These are phyloP conservation scores for Fragum fragum DNA, from an alignment of 2,888 invertebrate genomes.

Conservation along the genomic window DNA sequence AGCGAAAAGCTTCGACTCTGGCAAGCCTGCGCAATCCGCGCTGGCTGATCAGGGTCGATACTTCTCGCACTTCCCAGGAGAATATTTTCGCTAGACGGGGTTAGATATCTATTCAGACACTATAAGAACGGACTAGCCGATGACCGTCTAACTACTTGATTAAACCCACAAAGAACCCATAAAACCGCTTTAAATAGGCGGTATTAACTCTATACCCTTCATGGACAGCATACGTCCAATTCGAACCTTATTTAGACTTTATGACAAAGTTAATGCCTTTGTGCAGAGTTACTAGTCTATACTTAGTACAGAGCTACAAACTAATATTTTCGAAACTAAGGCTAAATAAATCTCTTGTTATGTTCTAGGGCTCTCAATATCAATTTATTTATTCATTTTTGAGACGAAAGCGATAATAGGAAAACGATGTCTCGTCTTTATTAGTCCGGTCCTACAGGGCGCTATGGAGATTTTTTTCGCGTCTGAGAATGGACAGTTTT, in stretches of 20 bases:
- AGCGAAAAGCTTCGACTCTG: no score
- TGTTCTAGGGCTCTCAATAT: not conserved
- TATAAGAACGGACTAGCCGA: not conserved
- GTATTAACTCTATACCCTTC: not conserved
- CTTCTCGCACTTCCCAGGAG: no score
- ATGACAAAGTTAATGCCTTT: no score
- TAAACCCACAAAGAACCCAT: slow-evolving; percentile 1
- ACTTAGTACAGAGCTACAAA: not conserved
- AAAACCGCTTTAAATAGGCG: not conserved
- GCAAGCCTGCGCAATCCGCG: no score
- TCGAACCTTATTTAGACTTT: no score
- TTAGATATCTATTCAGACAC: no score
- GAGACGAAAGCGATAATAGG: slow-evolving; percentile 11
- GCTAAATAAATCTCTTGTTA: not conserved
- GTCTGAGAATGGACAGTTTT: slow-evolving; percentile 27
- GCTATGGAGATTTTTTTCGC: not conserved
- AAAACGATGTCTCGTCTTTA: slow-evolving; percentile 16
- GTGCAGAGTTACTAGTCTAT: not conserved
- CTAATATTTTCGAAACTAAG: not conserved
- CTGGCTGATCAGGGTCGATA: no score
- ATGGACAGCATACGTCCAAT: no score
- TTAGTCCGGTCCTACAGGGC: slow-evolving; percentile 4
- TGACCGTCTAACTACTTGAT: slow-evolving; percentile 1
- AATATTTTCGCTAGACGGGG: no score
- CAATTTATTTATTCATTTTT: slow-evolving; percentile 3